These are phyloP conservation scores for Ascaphus truei DNA, from an alignment of 2,113 vertebrate species.

Conservation along the genomic window DNA sequence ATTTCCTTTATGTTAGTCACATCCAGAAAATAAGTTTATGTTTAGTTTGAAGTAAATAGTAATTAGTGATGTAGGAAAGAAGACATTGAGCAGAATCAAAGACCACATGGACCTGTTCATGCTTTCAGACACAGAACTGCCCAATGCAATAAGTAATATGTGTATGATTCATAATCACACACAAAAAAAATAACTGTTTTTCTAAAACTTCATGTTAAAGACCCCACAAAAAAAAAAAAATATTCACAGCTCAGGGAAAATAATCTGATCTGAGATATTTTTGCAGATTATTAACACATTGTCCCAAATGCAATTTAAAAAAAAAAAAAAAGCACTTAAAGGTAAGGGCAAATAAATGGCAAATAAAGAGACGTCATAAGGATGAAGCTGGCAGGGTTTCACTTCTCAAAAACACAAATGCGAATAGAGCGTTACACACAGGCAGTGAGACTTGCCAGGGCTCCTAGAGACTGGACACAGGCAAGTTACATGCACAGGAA, in stretches of 20 bases:
- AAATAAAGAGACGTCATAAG: conserved; percentile 40
- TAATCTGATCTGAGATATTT: too few species aligned
- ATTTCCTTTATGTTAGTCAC: too few species aligned
- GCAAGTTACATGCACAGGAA: conserved; percentile 32
- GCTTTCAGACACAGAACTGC: too few species aligned
- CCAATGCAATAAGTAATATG: not conserved
- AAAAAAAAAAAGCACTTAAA: conserved; percentile 32
- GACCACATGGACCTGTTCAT: too few species aligned
- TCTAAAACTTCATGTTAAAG: not conserved
- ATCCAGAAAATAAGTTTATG: too few species aligned
- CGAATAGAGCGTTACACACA: conserved; percentile 50
- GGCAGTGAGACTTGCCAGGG: conserved; percentile 51
- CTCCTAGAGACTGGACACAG: conserved; percentile 47
- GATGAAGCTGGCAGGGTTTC: conserved; percentile 42
- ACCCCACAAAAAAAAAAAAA: not conserved
- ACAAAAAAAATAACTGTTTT: not conserved
- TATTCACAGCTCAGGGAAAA: too few species aligned
- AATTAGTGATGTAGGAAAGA: too few species aligned
- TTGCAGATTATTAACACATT: not conserved
- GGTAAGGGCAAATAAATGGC: conserved; percentile 43
- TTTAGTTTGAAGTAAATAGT: too few species aligned
- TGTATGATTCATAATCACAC: not conserved
- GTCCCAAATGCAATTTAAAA: conserved; percentile 45
- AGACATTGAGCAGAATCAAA: too few species aligned
- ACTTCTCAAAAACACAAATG: conserved; percentile 54